Evolutionary conservation across 1,140 invertebrate genomes (phyloP).

Genomic region (Dreissena rostriformis): DNA sequence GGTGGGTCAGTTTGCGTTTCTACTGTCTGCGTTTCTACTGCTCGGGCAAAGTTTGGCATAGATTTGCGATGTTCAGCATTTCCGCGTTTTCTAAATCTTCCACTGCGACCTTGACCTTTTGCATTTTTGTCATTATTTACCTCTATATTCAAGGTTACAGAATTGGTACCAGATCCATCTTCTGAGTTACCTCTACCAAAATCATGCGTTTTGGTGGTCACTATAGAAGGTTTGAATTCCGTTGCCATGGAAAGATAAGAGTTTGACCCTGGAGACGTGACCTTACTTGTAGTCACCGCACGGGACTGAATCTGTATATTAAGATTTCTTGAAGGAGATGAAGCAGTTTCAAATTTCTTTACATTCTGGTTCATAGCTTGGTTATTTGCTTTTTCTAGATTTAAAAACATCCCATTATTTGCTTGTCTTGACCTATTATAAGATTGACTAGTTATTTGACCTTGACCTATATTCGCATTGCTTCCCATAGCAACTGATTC

Average conservation of each 20-base stretch:
- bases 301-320: conserved; percentile 37
- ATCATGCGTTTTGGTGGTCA: conserved; percentile 20
- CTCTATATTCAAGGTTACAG: conserved; percentile 27
- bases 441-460: background rate
- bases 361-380: background rate
- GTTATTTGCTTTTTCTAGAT: conserved; percentile 35
- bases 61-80: conserved; percentile 65
- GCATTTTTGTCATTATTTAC: conserved; percentile 27
- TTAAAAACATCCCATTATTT: conserved; percentile 42
- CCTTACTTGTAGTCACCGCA: background rate
- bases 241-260: conserved; percentile 47
- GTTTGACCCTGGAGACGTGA: background rate
- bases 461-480: background rate
- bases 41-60: conserved; percentile 64
- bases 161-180: conserved; percentile 17
- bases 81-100: conserved; percentile 53
- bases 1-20: conserved; percentile 50
- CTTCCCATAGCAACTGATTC: conserved; percentile 41
- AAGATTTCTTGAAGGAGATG: conserved; percentile 40
- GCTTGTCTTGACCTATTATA: conserved; percentile 27
- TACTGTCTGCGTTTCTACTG: conserved; percentile 63
- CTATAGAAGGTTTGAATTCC: conserved; percentile 32
- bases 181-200: conserved; percentile 12
- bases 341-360: conserved; percentile 19
- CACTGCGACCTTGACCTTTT: conserved; percentile 10